These are phyloP conservation scores for Sphaerophoria taeniata DNA, from an alignment of 2,888 invertebrate species.

Conservation along the genomic window DNA sequence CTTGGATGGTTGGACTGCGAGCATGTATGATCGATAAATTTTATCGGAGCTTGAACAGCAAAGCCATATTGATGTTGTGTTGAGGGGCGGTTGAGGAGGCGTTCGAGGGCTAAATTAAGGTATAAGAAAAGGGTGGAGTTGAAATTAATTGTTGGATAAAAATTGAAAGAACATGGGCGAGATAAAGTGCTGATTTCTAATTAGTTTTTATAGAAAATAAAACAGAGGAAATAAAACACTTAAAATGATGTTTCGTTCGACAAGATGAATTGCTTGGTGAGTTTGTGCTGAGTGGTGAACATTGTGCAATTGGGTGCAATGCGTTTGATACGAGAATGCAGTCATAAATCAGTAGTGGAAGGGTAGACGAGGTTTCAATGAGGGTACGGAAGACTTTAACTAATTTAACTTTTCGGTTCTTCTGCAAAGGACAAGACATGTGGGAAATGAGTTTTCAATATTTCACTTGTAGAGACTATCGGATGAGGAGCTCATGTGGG, in stretches of 20 bases:
- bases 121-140: constrained; percentile 36
- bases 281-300: neutral
- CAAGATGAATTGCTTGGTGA: neutral
- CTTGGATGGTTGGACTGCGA: neutral
- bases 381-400: too few species aligned
- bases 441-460: too few species aligned
- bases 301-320: neutral
- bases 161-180: constrained; percentile 27
- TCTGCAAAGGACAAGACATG: too few species aligned
- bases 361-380: too few species aligned
- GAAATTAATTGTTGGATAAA: constrained; percentile 65
- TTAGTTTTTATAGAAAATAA: constrained; percentile 40
- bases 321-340: neutral
- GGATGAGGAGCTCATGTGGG: too few species aligned
- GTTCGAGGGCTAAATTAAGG: neutral
- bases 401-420: too few species aligned
- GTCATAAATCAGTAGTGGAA: too few species aligned
- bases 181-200: constrained; percentile 59
- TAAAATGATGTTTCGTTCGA: neutral
- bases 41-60: constrained; percentile 54
- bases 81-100: neutral
- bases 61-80: constrained; percentile 43
- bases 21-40: constrained; percentile 71
- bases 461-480: too few species aligned
- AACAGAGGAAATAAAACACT: neutral